Percentiles rank a stretch among this genome's conserved stretches.
These are phyloP conservation scores for Myotis pilosus DNA, from an alignment of 2,797 vertebrate species.

Conservation along the genomic window DNA sequence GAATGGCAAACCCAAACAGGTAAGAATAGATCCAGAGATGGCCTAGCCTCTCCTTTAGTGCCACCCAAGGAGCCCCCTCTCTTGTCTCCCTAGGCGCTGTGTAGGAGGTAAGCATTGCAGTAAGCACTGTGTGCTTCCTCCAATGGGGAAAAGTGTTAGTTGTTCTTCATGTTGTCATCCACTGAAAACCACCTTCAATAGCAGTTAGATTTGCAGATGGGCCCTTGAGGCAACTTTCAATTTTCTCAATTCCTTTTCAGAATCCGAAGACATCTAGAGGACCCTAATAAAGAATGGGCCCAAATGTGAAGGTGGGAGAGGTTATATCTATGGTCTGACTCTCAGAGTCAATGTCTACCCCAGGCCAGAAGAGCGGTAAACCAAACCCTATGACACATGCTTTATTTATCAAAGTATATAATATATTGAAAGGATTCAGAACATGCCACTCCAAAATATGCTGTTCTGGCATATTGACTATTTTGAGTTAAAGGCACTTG, in stretches of 20 bases:
- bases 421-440: neutral
- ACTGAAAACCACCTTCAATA: neutral
- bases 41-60: neutral
- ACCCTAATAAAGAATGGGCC: neutral
- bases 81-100: neutral
- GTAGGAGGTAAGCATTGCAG: rapidly evolving
- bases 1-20: rapidly evolving
- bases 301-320: neutral
- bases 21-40: neutral
- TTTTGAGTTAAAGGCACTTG: neutral
- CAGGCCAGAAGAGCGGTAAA: neutral
- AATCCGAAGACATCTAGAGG: neutral
- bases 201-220: neutral
- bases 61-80: neutral
- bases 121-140: neutral
- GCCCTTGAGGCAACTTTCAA: neutral
- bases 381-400: neutral
- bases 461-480: neutral
- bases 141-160: neutral
- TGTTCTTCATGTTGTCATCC: neutral
- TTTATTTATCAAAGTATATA: neutral
- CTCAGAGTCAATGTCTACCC: neutral
- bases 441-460: neutral
- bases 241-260: neutral
- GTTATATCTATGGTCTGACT: neutral